phyloP scores from a whole-genome alignment of 2,888 invertebrate species.

The Thyatira batis region DNA sequence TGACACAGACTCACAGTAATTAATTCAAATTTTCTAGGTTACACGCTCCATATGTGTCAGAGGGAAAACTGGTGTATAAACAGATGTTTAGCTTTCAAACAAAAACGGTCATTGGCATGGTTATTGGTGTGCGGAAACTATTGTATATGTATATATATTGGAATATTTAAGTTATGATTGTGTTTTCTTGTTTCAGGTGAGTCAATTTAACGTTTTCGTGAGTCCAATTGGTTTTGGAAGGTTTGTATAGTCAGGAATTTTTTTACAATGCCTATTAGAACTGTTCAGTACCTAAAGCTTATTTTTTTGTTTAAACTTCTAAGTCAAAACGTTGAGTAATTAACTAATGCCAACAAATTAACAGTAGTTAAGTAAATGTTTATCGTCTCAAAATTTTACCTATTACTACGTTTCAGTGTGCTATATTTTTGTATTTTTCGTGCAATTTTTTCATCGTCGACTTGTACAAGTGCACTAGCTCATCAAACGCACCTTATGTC shows the following conservation, averaged over 20 bases:
- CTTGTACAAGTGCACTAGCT: conserved; percentile 57
- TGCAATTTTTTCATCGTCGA: conserved; percentile 6
- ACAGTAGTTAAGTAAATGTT: too few species aligned
- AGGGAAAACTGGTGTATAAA: conserved; percentile 43
- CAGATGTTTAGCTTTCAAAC: conserved; percentile 51
- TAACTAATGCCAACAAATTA: too few species aligned
- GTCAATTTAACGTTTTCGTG: conserved; percentile 36
- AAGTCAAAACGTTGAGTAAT: too few species aligned
- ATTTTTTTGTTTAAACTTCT: too few species aligned
- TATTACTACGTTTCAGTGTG: too few species aligned
- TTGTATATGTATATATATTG: conserved; percentile 26
- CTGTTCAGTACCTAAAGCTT: not conserved
- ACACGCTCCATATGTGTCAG: conserved; percentile 35
- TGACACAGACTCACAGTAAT: conserved; percentile 20
- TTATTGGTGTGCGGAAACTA: conserved; percentile 43
- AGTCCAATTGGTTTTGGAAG: conserved; percentile 9
- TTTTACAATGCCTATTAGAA: not conserved
- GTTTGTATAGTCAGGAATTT: conserved; percentile 24
- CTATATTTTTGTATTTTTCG: not conserved
- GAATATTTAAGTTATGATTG: conserved; percentile 27
- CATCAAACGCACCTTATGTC: conserved; percentile 72
- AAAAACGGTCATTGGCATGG: conserved; percentile 50
- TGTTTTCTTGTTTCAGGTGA: conserved; percentile 69
- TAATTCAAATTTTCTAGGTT: conserved; percentile 48
- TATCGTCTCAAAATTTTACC: too few species aligned